Base-by-base conservation (phyloP, 2,797 vertebrate genomes). In the Platalea minor region DNA sequence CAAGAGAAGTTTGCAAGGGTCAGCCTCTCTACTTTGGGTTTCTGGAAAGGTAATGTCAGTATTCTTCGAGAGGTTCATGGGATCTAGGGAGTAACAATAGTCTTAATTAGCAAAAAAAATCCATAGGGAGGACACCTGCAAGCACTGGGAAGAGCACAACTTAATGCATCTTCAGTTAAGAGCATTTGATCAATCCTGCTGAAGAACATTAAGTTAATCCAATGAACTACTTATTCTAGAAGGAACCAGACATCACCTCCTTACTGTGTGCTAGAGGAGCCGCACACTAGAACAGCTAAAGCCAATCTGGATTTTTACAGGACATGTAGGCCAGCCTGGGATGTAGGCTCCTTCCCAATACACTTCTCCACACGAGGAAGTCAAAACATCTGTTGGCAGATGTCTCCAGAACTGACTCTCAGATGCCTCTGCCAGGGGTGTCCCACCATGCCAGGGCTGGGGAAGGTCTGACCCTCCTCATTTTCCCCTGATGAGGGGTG, bases 1-100 rank as follows among this genome's bases (percentile, higher is more conserved):
- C 90, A 96, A 96, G 57, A 91, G 69, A 96, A 91, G 60, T 80
- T 92, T 45, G 60, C 54, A 91, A 95, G 59, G 85, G 77, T 98
- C 96, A 96, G 81, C n/a, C 43, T 84, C 50, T 59, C 67, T 70
- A 5, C 59, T 63, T 19, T 5, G 51, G 5, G 19, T 64, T 63
- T 63, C 60, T 77, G 28, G 24, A 85, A 92, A 91, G 67, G 74
- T 3, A 53, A 60, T 20, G 48, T 25, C 48, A 56, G 6, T 15
- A 21, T 69, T 67, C 5, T 82, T 10, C 0, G 5, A 48, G 48
- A 63, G 25, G 68, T 57, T 65, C 10, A 17, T 2, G 24, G 37
- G 9, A 61, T 69, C n/a, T 54, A 54, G 33, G 51, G 21, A 76
- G 48, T 21, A 94, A 77, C 68, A 69, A 26, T 0, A 63, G 17